A percentile compares a stretch with the other conserved stretches of the same genome.
Conservation (phyloP, 2,113 vertebrate species). For the Tinamus guttatus region DNA sequence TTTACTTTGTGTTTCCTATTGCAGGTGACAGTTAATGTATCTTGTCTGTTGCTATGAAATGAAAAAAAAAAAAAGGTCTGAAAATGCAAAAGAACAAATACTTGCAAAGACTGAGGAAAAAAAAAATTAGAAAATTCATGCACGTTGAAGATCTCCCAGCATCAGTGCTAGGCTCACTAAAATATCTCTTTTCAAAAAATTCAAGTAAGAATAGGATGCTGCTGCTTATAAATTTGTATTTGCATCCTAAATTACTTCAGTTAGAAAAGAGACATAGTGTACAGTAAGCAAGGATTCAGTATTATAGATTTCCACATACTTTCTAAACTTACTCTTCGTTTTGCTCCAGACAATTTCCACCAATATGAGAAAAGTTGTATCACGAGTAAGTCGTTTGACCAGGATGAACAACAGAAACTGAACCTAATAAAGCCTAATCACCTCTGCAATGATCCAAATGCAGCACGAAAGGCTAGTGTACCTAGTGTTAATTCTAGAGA, state of each 20-base stretch:
- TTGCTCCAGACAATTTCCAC: not conserved
- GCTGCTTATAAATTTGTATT: not conserved
- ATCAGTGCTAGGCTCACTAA: not conserved
- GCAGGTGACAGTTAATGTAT: conserved; percentile 41
- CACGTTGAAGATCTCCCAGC: not conserved
- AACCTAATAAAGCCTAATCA: conserved; percentile 14
- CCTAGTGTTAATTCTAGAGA: not conserved
- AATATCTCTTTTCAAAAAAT: not conserved
- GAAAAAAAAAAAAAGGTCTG: not conserved
- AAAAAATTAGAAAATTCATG: not conserved
- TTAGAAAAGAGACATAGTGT: not conserved
- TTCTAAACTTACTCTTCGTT: not conserved
- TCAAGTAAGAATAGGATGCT: not conserved
- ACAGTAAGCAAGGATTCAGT: not conserved
- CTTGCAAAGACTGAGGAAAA: not conserved
- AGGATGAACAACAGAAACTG: not conserved
- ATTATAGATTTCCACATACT: not conserved
- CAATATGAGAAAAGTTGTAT: not conserved
- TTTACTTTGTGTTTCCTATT: conserved; percentile 41
- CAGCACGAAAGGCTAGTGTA: not conserved
- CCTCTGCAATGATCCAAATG: not conserved
- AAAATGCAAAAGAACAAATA: conserved; percentile 12
- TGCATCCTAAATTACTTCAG: not conserved
- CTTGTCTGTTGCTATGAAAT: conserved; percentile 30
- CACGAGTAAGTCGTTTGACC: not conserved